These are phyloP conservation scores for Microcebus lehilahytsara DNA, from an alignment of 2,113 vertebrate species.

Conservation along the genomic window DNA sequence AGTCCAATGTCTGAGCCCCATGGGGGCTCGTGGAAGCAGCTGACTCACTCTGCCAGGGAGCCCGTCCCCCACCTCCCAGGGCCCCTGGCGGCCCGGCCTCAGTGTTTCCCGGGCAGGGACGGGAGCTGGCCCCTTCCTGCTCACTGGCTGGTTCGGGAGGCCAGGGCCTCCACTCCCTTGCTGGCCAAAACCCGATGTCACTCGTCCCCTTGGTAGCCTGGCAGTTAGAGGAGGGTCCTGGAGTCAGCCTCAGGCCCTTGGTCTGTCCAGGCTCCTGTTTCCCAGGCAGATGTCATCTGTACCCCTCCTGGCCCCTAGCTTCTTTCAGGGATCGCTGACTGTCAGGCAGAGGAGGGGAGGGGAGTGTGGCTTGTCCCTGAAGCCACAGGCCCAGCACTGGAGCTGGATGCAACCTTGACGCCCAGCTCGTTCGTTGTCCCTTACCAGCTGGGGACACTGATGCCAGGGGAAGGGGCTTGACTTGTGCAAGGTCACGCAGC, in stretches of 20 bases:
- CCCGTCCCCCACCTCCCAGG: neutral
- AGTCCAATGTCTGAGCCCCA: neutral
- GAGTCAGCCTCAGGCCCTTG: neutral
- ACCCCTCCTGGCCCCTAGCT: too few relatives aligned
- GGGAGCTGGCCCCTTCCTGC: neutral
- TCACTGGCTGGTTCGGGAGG: neutral
- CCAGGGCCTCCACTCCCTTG: neutral
- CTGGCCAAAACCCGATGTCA: neutral
- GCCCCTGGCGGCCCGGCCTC: too few relatives aligned
- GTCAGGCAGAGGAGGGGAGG: neutral
- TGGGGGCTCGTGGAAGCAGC: neutral
- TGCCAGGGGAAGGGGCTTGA: neutral
- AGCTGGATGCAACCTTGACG: neutral
- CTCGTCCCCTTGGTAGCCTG: neutral
- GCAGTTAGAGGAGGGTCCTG: neutral
- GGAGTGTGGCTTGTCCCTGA: accelerated
- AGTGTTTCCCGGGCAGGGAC: neutral
- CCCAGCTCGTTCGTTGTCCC: neutral
- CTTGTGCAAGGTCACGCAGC: neutral
- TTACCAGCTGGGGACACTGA: neutral
- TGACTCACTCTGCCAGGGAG: neutral
- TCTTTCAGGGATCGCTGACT: neutral
- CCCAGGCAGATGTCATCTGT: neutral
- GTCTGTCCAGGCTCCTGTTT: neutral
- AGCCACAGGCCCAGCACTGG: neutral